These are phyloP conservation scores for Sycophila sp. DNA, from an alignment of 1,140 invertebrate species.

Conservation along the genomic window DNA sequence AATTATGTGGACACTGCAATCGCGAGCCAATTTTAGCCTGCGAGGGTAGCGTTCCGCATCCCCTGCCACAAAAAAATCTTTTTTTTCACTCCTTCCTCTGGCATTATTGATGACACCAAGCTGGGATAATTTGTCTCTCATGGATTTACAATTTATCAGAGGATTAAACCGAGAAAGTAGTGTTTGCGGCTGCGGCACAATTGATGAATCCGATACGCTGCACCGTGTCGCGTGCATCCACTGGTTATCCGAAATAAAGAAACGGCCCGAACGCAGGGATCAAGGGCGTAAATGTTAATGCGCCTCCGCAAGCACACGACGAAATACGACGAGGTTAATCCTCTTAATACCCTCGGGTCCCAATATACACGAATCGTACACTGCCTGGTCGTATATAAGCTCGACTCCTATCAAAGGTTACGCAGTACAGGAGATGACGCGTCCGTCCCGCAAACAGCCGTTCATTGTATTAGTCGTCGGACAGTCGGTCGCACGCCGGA, in stretches of 20 bases:
- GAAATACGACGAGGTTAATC: constrained; percentile 11
- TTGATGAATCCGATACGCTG: too few species aligned
- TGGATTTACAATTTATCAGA: too few species aligned
- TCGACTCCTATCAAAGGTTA: too few species aligned
- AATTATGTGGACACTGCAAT: neutral
- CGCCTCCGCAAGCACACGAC: neutral
- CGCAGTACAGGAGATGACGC: neutral
- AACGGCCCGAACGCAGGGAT: neutral
- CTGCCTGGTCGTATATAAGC: too few species aligned
- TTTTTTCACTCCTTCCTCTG: neutral
- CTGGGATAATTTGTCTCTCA: too few species aligned
- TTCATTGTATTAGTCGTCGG: neutral
- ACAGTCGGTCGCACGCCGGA: neutral
- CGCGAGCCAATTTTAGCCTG: too few species aligned
- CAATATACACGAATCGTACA: neutral
- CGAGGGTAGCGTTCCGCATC: neutral
- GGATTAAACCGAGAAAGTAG: too few species aligned
- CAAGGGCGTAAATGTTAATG: constrained; percentile 8
- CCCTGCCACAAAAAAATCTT: neutral
- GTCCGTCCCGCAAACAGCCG: neutral
- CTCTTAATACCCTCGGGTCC: constrained; percentile 2
- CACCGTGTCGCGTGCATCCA: too few species aligned
- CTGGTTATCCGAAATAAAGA: neutral
- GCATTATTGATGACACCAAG: neutral
- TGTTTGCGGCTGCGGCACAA: too few species aligned